These are phyloP conservation scores for Stegodyphus dumicola DNA, from an alignment of 1,140 invertebrate genomes.

Conservation along the genomic window DNA sequence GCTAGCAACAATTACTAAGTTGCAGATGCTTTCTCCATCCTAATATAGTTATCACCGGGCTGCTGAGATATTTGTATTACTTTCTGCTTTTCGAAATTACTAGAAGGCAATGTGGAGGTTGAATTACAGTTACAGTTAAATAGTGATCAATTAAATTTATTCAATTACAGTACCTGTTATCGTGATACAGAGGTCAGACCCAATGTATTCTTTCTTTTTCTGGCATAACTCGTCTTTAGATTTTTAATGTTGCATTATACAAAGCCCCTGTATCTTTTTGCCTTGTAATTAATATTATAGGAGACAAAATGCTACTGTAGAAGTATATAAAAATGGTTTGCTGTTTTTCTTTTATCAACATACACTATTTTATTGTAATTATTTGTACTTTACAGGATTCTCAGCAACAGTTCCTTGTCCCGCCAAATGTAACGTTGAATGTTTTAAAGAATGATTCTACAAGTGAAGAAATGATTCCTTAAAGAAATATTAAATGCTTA, in stretches of 20 bases:
- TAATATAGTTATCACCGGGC: too few species aligned
- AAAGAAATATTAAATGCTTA: neutral
- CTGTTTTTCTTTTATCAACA: neutral
- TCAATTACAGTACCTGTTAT: too few species aligned
- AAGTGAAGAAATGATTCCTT: conserved; percentile 58
- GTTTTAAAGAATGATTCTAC: conserved; percentile 55
- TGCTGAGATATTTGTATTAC: too few species aligned
- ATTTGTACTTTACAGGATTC: conserved; percentile 21
- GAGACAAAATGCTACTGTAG: neutral
- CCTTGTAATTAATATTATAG: neutral
- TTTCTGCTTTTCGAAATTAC: too few species aligned
- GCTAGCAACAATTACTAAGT: too few species aligned
- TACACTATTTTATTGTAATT: neutral
- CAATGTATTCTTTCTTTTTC: neutral
- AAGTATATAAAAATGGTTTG: neutral
- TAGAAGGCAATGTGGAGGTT: too few species aligned
- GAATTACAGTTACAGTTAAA: too few species aligned
- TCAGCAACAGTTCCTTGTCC: conserved; percentile 29
- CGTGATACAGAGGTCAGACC: too few species aligned
- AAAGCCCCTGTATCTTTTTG: too few species aligned
- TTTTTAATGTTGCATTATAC: neutral
- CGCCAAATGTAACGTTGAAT: conserved; percentile 46
- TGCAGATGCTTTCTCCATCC: too few species aligned
- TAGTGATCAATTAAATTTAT: too few species aligned
- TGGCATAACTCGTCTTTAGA: neutral